A percentile compares a stretch with the other conserved stretches of the same genome.
These are phyloP conservation scores for Andinoacara biseriatus DNA, from an alignment of 2,113 vertebrate species.

Conservation along the genomic window DNA sequence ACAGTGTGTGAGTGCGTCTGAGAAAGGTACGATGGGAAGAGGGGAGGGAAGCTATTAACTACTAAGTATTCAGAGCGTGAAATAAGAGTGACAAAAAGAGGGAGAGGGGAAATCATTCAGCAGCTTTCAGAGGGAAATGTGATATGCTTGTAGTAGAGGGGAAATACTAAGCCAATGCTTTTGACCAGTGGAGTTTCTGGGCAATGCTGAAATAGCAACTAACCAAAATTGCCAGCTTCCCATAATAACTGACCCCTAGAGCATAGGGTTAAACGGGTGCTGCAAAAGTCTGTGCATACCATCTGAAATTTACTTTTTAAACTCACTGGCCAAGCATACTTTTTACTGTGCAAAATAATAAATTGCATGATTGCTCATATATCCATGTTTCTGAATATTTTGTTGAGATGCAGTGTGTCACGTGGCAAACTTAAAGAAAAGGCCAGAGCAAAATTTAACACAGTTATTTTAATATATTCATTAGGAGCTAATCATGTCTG, in stretches of 20 bases:
- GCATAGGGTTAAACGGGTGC: neutral
- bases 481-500: neutral
- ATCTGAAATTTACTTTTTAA: neutral
- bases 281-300: neutral
- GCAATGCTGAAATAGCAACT: conserved; percentile 36
- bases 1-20: conserved; percentile 38
- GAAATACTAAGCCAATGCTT: conserved; percentile 62
- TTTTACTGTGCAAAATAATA: neutral
- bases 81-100: conserved; percentile 82
- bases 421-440: neutral
- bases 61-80: conserved; percentile 83
- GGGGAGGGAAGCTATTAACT: conserved; percentile 79
- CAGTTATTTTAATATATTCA: neutral
- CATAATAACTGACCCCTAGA: neutral
- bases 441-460: neutral
- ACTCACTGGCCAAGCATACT: neutral
- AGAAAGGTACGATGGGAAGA: conserved; percentile 65
- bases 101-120: conserved; percentile 77
- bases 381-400: neutral
- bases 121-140: conserved; percentile 71
- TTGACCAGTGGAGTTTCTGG: conserved; percentile 50
- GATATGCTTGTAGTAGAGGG: conserved; percentile 68
- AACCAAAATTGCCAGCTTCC: conserved; percentile 28
- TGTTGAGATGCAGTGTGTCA: neutral
- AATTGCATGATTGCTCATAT: neutral